Percentiles rank a stretch among this genome's conserved stretches.
Evolutionary conservation across 1,140 invertebrate species (phyloP).

Genomic region (Cataglyphis hispanica): DNA sequence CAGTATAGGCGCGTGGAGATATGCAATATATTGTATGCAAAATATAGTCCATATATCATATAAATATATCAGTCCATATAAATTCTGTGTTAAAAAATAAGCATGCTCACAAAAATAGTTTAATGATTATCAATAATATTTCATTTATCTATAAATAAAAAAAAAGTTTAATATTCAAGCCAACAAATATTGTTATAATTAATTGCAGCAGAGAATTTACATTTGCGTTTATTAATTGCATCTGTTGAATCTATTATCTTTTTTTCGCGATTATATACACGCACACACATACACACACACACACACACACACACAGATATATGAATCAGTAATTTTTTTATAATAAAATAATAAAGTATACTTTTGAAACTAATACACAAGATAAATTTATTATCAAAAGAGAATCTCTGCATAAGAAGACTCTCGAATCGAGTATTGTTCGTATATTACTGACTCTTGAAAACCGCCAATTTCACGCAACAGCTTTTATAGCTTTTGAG

Average conservation of each 20-base stretch:
- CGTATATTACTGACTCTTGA: neutral
- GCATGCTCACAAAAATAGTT: neutral
- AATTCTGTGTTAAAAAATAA: neutral
- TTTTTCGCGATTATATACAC: neutral
- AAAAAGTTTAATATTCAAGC: neutral
- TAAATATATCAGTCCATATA: neutral
- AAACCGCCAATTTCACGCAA: slow-evolving; percentile 23
- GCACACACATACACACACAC: neutral
- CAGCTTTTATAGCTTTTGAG: slow-evolving; percentile 15
- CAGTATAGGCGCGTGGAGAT: neutral
- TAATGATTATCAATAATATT: neutral
- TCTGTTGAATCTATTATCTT: neutral
- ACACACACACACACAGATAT: neutral
- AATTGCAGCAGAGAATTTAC: neutral
- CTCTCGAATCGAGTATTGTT: neutral
- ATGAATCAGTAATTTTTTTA: neutral
- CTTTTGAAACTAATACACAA: neutral
- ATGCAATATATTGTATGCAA: neutral
- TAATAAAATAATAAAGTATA: slow-evolving; percentile 4
- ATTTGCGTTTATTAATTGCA: neutral
- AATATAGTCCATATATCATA: no score
- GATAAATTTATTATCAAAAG: neutral
- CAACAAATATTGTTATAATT: neutral
- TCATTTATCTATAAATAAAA: neutral
- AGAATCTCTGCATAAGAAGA: neutral